These are phyloP conservation scores for Chloroceryle aenea DNA, from an alignment of 2,113 vertebrate species.

Conservation along the genomic window DNA sequence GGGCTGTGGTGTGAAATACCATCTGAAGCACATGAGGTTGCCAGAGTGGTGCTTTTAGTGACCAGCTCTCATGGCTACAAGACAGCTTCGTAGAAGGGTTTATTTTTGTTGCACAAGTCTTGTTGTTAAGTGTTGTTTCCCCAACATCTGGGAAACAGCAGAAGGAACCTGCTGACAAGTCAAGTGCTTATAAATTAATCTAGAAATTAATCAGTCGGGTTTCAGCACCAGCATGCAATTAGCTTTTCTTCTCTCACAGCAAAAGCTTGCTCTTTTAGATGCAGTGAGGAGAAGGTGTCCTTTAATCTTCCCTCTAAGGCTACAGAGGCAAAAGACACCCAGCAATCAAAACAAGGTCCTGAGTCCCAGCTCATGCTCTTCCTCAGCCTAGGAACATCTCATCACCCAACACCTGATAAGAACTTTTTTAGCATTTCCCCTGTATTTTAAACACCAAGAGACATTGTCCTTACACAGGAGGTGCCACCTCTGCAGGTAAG, in stretches of 20 bases:
- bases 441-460: not conserved
- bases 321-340: too few relatives aligned
- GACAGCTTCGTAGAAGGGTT: not conserved
- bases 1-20: not conserved
- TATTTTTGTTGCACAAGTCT: not conserved
- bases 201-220: conserved; percentile 21
- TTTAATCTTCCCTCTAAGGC: too few relatives aligned
- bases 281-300: not conserved
- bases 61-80: rapidly evolving
- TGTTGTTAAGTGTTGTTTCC: not conserved
- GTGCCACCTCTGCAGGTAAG: not conserved
- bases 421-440: not conserved
- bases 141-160: not conserved
- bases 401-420: not conserved
- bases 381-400: not conserved
- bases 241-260: not conserved
- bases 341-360: not conserved
- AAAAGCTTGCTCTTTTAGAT: not conserved
- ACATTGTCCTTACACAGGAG: not conserved
- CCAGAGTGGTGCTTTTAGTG: not conserved
- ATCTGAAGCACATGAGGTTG: not conserved
- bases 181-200: conserved; percentile 44
- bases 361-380: not conserved
- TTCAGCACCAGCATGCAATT: not conserved
- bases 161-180: conserved; percentile 38